A percentile compares a stretch with the other conserved stretches of the same genome.
Conservation (phyloP, 2,113 vertebrate species). For the Sylvia atricapilla region DNA sequence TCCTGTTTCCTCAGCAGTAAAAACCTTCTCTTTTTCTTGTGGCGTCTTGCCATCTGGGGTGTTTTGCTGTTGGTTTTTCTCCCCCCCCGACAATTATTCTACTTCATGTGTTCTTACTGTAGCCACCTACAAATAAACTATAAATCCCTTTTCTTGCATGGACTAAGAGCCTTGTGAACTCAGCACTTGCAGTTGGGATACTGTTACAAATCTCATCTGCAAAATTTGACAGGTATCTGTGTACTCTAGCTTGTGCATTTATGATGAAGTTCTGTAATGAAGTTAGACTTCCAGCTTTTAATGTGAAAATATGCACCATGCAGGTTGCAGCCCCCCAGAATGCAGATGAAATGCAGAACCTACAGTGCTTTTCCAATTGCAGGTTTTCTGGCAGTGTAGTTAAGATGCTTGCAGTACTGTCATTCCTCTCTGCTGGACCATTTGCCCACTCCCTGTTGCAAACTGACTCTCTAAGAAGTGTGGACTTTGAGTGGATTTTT, state of each 20-base stretch:
- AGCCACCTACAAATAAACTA: not conserved
- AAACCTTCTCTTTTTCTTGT: not conserved
- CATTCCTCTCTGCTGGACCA: not conserved
- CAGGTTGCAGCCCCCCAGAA: not conserved
- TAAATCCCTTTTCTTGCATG: not conserved
- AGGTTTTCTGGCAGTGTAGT: not conserved
- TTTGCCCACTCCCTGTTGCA: not conserved
- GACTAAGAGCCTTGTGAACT: not conserved
- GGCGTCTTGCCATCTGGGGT: not conserved
- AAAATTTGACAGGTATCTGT: not conserved
- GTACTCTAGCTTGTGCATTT: not conserved
- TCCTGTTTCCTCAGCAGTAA: not conserved
- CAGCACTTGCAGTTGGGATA: not conserved
- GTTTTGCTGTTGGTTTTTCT: not conserved
- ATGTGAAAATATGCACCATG: fast-evolving
- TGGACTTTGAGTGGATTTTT: not conserved
- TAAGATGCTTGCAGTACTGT: not conserved
- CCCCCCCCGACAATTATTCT: not conserved
- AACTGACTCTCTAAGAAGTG: not conserved
- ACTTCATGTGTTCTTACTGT: not conserved
- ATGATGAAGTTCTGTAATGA: not conserved
- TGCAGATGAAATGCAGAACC: not conserved
- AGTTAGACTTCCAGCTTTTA: not conserved
- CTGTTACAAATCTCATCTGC: not conserved
- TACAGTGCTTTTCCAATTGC: not conserved